These are phyloP conservation scores for Chrysotoxum bicinctum DNA, from an alignment of 2,888 invertebrate species.

Conservation along the genomic window DNA sequence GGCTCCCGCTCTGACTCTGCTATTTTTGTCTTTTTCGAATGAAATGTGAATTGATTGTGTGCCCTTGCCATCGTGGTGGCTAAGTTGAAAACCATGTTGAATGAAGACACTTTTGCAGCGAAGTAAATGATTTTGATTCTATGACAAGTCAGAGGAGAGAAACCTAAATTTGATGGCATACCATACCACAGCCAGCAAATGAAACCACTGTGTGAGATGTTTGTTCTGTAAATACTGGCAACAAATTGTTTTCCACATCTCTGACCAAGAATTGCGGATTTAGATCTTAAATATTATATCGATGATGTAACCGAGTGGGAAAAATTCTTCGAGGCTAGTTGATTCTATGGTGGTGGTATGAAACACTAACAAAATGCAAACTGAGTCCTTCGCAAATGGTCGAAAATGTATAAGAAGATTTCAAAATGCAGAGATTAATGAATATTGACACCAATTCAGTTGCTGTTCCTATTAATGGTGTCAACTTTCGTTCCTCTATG, in stretches of 20 bases:
- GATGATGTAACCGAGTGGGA: too few relatives aligned
- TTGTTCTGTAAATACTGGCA: constrained; percentile 66
- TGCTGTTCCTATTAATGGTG: too few relatives aligned
- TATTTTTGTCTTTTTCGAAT: constrained; percentile 52
- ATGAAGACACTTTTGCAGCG: constrained; percentile 56
- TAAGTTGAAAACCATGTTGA: constrained; percentile 26
- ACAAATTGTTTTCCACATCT: constrained; percentile 63
- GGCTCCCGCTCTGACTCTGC: background rate
- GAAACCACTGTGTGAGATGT: constrained; percentile 53
- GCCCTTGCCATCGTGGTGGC: constrained; percentile 8
- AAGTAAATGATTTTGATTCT: constrained; percentile 64
- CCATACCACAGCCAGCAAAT: constrained; percentile 14
- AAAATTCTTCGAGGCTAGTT: too few relatives aligned
- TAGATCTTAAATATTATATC: background rate
- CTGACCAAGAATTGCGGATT: constrained; percentile 4
- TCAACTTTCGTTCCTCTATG: too few relatives aligned
- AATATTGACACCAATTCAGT: too few relatives aligned
- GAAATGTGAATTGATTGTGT: constrained; percentile 64
- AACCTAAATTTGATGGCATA: constrained; percentile 46
- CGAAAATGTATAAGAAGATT: too few relatives aligned
- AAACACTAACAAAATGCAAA: too few relatives aligned
- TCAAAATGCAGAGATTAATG: too few relatives aligned
- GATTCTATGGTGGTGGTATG: too few relatives aligned
- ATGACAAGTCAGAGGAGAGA: background rate
- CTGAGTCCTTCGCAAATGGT: too few relatives aligned